Percentiles rank a stretch among this genome's conserved stretches.
phyloP scores from a whole-genome alignment of 1,140 invertebrate species.

The Andricus grossulariae region DNA sequence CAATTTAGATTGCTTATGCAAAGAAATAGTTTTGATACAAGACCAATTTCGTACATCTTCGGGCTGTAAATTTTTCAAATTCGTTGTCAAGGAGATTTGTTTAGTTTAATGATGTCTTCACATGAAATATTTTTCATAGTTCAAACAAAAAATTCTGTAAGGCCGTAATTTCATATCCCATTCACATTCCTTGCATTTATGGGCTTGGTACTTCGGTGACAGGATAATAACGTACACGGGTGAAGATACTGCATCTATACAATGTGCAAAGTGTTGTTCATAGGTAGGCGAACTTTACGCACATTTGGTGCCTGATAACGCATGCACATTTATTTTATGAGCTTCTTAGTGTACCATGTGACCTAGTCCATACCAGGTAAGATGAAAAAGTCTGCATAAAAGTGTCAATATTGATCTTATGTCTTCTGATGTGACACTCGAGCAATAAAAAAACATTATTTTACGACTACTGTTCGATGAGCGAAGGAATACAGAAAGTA shows the following conservation, averaged over 20 bases:
- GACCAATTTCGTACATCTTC: too few species aligned
- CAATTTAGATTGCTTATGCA: too few species aligned
- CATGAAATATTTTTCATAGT: too few species aligned
- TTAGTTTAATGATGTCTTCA: too few species aligned
- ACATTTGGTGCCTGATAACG: slow-evolving; percentile 3
- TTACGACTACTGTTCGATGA: slow-evolving; percentile 1
- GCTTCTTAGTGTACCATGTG: neutral
- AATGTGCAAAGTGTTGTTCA: neutral
- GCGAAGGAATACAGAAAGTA: neutral
- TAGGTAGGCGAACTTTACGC: neutral
- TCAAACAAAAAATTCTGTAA: too few species aligned
- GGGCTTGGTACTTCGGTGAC: too few species aligned
- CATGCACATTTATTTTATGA: neutral
- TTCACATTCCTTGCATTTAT: too few species aligned
- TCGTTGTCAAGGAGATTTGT: too few species aligned
- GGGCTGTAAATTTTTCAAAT: too few species aligned
- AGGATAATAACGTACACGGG: too few species aligned
- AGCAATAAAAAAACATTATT: neutral
- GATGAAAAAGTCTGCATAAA: slow-evolving; percentile 1
- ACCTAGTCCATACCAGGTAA: neutral
- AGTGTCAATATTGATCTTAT: neutral
- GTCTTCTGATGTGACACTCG: neutral
- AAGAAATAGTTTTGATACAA: too few species aligned
- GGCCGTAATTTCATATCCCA: too few species aligned
- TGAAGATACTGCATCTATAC: neutral